Evolutionary conservation across 2,888 invertebrate species (phyloP), one percentile per base, ranked within the genome.

Genomic region (Argyresthia goedartella): DNA sequence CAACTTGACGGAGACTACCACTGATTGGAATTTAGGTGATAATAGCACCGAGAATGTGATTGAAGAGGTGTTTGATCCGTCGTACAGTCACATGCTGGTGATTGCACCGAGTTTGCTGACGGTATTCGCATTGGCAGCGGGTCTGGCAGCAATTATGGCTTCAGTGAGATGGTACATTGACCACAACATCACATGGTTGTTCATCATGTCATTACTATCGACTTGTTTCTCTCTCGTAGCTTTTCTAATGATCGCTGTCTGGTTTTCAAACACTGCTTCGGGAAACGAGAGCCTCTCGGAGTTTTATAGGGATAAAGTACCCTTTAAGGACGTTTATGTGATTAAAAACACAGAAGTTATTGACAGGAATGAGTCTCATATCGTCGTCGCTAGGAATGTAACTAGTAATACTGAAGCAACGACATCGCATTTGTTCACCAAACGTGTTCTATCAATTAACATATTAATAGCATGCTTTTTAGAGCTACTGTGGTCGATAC

Each of bases 161-260:
- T 91, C 91, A 63, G 88, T 89, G 39, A 74, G 85, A 56, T 92
- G 91, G 91, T 92, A 91, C 64, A 88, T 91, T 47, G 91, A 91
- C 62, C 82, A 87, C 53, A 90, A 91, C 63, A 91, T 92, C 59
- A 85, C 86, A 0, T 88, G 89, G 80, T 79, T 91, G 58, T 91
- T 91, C 59, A 67, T 87, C 47, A 82, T 88, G 55, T 89, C 89
- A 0, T 67, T 87, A 25, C 63, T 90, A 53, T 89, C 91, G 0
- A 80, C 88, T 0, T 11, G 88, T 1, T 79, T 88, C 0, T 88
- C 91, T 0, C 61, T 86, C 0, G 61, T 79, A 1, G 64, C 86
- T 0, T 75, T 85, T 11, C 64, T 84, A 3, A 71, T 88, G 64
- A 70, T 87, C 13, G 71, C 80, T 0, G 76, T 76, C 0, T 78